Evolutionary conservation across 2,888 invertebrate genomes (phyloP).

Genomic region (Mesorhabditis belari): DNA sequence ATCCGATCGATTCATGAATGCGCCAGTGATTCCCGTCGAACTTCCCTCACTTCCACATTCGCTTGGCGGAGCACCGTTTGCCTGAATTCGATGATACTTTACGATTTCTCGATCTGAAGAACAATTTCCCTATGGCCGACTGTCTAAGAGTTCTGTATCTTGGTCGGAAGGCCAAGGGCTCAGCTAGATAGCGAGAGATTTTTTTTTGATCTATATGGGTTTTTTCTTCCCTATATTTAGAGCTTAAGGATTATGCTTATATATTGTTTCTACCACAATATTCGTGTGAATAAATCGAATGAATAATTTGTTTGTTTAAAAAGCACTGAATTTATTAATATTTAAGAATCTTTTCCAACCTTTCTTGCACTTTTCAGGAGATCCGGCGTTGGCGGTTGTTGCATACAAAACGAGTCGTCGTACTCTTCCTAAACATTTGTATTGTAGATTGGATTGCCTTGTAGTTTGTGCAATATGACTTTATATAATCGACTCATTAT

Average conservation of each 20-base stretch:
- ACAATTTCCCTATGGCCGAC: no score
- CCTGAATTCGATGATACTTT: no score
- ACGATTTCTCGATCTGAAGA: not conserved
- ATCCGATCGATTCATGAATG: no score
- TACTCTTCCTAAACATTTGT: constrained; percentile 3
- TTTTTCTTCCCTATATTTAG: no score
- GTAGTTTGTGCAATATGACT: not conserved
- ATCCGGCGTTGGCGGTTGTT: constrained; percentile 40
- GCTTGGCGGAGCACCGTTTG: not conserved
- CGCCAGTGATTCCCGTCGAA: not conserved
- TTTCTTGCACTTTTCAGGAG: constrained; percentile 30
- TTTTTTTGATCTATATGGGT: no score
- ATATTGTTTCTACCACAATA: no score
- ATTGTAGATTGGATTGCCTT: not conserved
- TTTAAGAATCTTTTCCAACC: not conserved
- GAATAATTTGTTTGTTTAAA: constrained; percentile 1
- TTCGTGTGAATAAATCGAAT: not conserved
- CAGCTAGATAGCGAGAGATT: not conserved
- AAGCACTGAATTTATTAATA: constrained; percentile 1
- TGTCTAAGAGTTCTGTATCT: no score
- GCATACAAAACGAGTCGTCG: constrained; percentile 29
- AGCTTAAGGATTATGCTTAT: no score
- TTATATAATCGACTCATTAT: not conserved
- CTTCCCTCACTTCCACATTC: not conserved
- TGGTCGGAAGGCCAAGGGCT: no score